phyloP scores from a whole-genome alignment of 1,140 invertebrate genomes.

The Saccostrea cuccullata region DNA sequence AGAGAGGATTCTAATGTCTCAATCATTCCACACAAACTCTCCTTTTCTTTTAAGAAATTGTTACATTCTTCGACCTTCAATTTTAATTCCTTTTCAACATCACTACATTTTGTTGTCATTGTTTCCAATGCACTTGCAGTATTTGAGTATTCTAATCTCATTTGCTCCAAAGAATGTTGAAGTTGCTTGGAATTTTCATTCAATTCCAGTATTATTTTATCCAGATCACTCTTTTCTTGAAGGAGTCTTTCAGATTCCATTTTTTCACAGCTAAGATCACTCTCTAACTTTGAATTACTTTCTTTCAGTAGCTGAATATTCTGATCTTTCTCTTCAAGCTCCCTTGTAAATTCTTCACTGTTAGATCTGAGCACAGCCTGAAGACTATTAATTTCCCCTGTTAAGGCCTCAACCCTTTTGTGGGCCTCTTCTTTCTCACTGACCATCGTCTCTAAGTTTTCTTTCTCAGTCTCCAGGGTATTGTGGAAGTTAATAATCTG shows the following conservation, averaged over 20 bases:
- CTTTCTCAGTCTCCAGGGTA: background rate
- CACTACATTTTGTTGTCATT: background rate
- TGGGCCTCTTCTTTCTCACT: conserved; percentile 21
- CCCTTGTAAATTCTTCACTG: background rate
- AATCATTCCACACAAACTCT: conserved; percentile 24
- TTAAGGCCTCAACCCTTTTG: background rate
- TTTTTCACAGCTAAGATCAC: background rate
- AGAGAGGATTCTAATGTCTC: conserved; percentile 26
- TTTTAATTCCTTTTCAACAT: conserved; percentile 21
- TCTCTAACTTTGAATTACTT: background rate
- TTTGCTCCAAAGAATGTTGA: background rate
- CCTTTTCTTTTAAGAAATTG: background rate
- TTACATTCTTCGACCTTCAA: conserved; percentile 19
- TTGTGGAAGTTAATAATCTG: conserved; percentile 11
- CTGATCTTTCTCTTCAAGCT: conserved; percentile 2
- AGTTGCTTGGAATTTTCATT: conserved; percentile 3
- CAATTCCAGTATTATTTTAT: conserved; percentile 27
- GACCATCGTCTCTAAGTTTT: background rate
- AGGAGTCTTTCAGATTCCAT: background rate
- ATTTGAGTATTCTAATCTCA: background rate
- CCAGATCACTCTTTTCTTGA: conserved; percentile 15
- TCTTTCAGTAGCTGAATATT: background rate
- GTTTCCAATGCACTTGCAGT: background rate
- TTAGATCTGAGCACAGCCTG: background rate
- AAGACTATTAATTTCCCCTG: background rate